Conservation (phyloP, 1,140 invertebrate species). For the Propsilocerus akamusi region DNA sequence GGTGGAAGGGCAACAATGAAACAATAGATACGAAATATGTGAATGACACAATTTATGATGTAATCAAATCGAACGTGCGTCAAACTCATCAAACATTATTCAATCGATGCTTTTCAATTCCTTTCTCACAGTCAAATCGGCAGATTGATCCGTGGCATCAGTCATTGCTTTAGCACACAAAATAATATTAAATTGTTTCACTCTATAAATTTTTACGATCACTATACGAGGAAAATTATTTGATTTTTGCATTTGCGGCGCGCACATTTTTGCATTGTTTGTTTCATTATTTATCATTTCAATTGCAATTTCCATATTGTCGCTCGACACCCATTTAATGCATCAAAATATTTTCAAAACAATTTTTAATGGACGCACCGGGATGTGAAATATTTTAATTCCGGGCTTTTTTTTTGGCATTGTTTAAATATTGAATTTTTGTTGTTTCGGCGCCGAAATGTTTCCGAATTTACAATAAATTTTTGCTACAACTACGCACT, state of each 20-base stretch:
- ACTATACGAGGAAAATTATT: background rate
- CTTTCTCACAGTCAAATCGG: background rate
- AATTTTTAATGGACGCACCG: background rate
- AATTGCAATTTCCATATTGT: slow-evolving; percentile 2
- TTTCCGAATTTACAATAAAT: too few species aligned
- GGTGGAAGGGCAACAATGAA: too few species aligned
- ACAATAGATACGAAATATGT: too few species aligned
- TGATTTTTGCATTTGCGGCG: background rate
- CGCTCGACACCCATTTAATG: background rate
- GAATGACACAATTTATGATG: slow-evolving; percentile 4
- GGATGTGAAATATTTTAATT: background rate
- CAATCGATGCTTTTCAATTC: background rate
- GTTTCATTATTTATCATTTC: background rate
- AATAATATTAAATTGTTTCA: too few species aligned
- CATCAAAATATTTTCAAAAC: background rate
- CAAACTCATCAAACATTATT: background rate
- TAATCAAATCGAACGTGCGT: slow-evolving; percentile 3
- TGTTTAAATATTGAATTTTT: background rate
- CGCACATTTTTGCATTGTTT: background rate
- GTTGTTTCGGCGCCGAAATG: too few species aligned
- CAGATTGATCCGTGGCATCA: background rate
- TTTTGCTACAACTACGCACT: too few species aligned
- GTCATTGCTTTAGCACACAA: background rate
- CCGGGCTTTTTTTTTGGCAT: background rate
- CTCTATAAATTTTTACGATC: slow-evolving; percentile 2